These are phyloP conservation scores for human DNA, from an alignment of 2,113 vertebrate species.

Conservation along the genomic window GRCh38 chr2:198005001-198005500, in stretches of 20 bases:
- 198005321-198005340: background rate
- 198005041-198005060: conserved; percentile 56
- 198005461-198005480: background rate
- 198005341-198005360: background rate
- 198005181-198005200: background rate
- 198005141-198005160: background rate
- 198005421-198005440: background rate
- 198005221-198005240: background rate
- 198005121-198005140: background rate
- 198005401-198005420: background rate
- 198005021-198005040: conserved; percentile 42
- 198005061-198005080: background rate
- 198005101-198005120: background rate
- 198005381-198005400: background rate
- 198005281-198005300: background rate
- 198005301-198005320: background rate
- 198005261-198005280: background rate
- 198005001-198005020: conserved; percentile 63
- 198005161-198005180: background rate
- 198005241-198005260: background rate
- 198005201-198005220: background rate
- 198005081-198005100: conserved; percentile 5
- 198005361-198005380: background rate
- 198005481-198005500: background rate
- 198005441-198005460: background rate